Base-by-base conservation (phyloP, 2,797 vertebrate species). In the Pyrocephalus nanus region DNA sequence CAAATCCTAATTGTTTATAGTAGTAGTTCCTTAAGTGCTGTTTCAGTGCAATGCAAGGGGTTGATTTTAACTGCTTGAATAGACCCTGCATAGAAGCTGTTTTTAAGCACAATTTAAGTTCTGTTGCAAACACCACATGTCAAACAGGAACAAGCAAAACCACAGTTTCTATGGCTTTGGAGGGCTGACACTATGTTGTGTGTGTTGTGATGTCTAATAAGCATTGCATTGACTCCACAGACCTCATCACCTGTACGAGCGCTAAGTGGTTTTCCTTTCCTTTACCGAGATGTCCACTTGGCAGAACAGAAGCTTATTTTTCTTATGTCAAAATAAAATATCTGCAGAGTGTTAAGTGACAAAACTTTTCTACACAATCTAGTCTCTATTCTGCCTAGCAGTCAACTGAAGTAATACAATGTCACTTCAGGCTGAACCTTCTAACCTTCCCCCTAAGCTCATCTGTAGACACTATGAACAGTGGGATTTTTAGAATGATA, bases 81-180 rank as follows among this genome's bases (percentile, higher is more conserved):
- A 74, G 62, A 74, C 22, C 15, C 54, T 42, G 70, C 29, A 42
- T 0, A 70, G 45, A 32, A 62, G 32, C 6, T 88, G 62, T 2
- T 72, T 88, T 76, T 75, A 48, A 58, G 40, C 14, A 27, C 80
- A 78, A 42, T 11, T 78, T 18, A 26, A 66, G 22, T 57, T 87
- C 40, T 55, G 21, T 23, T 83, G 69, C 85, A 92, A 91, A 69
- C 7, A n/a, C 15, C 19, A 26, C 21, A 54, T 1, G 3, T 38
- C 19, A 4, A 90, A 93, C 57, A 83, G 72, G 61, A 84, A 90
- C 26, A 80, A 71, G 57, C 15, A 86, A 91, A 94, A 30, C 12
- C 55, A 42, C 34, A 45, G 76, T 47, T 71, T 54, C 34, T n/a
- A 5, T 32, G 15, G 34, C 12, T 47, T 62, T 47, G 47, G 47